Evolutionary conservation across 2,113 vertebrate genomes (phyloP).

Genomic region (Leptosomus discolor): DNA sequence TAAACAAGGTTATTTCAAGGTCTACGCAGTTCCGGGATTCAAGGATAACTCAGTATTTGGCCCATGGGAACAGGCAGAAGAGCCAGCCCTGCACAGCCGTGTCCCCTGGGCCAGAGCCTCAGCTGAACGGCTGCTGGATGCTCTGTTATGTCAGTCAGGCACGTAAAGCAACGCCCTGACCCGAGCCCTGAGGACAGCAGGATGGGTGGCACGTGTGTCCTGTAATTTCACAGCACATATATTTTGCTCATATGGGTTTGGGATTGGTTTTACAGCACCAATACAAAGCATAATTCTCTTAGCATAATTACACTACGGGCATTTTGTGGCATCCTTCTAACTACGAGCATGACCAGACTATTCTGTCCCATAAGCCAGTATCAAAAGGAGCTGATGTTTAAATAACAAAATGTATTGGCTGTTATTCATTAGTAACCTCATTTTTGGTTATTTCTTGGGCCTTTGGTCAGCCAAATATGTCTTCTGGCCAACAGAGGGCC

Average conservation of each 20-base stretch:
- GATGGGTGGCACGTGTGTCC: not conserved
- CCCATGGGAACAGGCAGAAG: not conserved
- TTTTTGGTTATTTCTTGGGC: not conserved
- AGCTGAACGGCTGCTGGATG: accelerated
- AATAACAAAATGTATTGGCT: not conserved
- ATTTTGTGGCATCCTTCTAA: not conserved
- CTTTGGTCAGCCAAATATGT: not conserved
- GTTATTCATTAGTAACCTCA: not conserved
- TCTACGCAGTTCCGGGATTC: not conserved
- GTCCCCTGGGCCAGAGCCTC: not conserved
- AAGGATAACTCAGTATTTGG: not conserved
- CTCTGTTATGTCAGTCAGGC: not conserved
- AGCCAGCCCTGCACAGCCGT: accelerated
- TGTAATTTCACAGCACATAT: not conserved
- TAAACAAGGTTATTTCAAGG: not conserved
- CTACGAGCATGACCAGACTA: not conserved
- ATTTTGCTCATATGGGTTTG: not conserved
- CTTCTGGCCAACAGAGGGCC: not conserved
- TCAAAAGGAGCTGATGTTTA: not conserved
- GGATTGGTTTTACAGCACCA: not conserved
- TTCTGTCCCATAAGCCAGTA: not conserved
- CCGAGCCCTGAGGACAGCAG: not conserved
- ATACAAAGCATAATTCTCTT: not conserved
- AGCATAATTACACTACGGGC: no score
- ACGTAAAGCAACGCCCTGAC: not conserved